phyloP scores from a whole-genome alignment of 2,888 invertebrate genomes.

The Himalopsyche anomala region DNA sequence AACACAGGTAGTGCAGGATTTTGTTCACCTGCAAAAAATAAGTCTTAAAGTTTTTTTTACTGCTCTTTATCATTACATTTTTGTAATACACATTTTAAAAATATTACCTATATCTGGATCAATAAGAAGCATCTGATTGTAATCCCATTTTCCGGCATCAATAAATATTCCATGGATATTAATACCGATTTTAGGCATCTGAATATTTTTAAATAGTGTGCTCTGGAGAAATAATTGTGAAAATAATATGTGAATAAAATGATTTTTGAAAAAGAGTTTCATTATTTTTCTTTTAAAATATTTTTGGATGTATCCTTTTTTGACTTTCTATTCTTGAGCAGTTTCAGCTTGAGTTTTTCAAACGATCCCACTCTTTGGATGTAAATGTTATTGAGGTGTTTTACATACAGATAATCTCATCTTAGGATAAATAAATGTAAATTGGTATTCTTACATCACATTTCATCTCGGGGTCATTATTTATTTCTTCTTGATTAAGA shows the following conservation, averaged over 20 bases:
- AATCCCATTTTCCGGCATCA: slow-evolving; percentile 93
- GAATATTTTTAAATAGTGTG: slow-evolving; percentile 68
- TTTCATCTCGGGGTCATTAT: slow-evolving; percentile 67
- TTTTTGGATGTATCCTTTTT: not conserved
- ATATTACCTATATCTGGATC: slow-evolving; percentile 86
- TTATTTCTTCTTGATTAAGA: slow-evolving; percentile 83
- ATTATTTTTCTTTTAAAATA: slow-evolving; percentile 17
- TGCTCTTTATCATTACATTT: not conserved
- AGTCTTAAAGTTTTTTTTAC: slow-evolving; percentile 67
- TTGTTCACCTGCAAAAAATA: slow-evolving; percentile 80
- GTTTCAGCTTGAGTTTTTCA: no score
- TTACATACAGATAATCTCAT: no score
- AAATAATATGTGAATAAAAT: slow-evolving; percentile 24
- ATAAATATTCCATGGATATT: slow-evolving; percentile 89
- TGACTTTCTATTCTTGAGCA: no score
- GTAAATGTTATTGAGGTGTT: no score
- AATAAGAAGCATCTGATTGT: slow-evolving; percentile 79
- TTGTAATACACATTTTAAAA: not conserved
- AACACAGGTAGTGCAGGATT: slow-evolving; percentile 83
- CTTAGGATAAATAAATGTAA: not conserved
- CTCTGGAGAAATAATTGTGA: slow-evolving; percentile 7
- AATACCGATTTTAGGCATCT: slow-evolving; percentile 81
- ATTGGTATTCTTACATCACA: slow-evolving; percentile 1
- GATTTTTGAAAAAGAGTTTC: slow-evolving; percentile 6
- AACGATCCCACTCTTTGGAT: no score